Evolutionary conservation across 2,888 invertebrate genomes (phyloP).

Genomic region (Rhamphomyia laevipes): DNA sequence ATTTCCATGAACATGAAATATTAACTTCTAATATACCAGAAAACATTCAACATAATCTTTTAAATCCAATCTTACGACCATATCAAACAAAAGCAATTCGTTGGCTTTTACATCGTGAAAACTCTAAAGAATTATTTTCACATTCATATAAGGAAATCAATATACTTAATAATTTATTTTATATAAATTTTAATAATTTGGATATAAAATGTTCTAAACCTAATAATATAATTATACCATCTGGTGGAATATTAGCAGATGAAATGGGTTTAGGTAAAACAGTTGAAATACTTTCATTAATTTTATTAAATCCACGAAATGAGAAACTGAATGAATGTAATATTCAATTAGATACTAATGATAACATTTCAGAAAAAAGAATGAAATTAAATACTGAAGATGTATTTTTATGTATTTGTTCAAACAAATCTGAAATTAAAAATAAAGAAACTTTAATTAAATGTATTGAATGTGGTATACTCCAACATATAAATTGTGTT

Average conservation of each 20-base stretch:
- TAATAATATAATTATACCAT: constrained; percentile 31
- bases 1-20: not conserved
- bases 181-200: constrained; percentile 25
- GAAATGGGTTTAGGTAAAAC: constrained; percentile 78
- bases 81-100: constrained; percentile 54
- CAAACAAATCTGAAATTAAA: constrained; percentile 10
- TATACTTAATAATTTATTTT: constrained; percentile 23
- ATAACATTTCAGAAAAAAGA: not conserved
- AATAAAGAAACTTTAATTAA: constrained; percentile 27
- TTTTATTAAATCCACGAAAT: constrained; percentile 43
- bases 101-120: constrained; percentile 58
- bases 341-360: not conserved
- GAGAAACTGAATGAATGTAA: not conserved
- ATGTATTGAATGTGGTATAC: constrained; percentile 45
- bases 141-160: constrained; percentile 18
- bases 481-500: constrained; percentile 55
- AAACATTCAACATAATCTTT: constrained; percentile 20
- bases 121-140: constrained; percentile 11
- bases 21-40: not conserved
- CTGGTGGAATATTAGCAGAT: constrained; percentile 64
- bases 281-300: constrained; percentile 56
- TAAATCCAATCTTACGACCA: constrained; percentile 43
- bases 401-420: constrained; percentile 35
- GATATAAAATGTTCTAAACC: constrained; percentile 24
- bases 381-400: not conserved